phyloP scores from a whole-genome alignment of 2,888 invertebrate genomes.

The Pterobdella sp. region DNA sequence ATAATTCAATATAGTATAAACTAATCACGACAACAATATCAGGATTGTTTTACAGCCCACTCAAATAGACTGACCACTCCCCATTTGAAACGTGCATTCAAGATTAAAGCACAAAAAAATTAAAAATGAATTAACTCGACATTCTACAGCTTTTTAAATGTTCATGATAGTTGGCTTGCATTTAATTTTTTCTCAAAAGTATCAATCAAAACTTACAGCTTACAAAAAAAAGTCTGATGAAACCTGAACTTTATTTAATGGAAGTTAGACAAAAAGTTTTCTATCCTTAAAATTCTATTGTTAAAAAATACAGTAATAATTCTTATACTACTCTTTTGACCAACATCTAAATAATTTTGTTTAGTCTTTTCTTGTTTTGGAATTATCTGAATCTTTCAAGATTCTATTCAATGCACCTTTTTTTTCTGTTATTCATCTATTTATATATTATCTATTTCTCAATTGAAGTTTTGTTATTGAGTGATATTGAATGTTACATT shows the following conservation, averaged over 20 bases:
- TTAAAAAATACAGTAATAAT: not conserved
- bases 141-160: too few species aligned
- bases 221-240: not conserved
- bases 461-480: not conserved
- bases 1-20: not conserved
- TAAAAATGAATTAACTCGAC: too few species aligned
- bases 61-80: not conserved
- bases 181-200: too few species aligned
- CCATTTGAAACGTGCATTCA: not conserved
- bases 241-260: not conserved
- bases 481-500: too few species aligned
- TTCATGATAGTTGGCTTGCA: too few species aligned
- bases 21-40: not conserved
- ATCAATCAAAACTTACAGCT: too few species aligned
- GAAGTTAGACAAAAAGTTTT: not conserved
- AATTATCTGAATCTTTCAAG: not conserved
- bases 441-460: not conserved
- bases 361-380: not conserved
- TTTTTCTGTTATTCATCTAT: not conserved
- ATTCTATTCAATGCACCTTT: too few species aligned
- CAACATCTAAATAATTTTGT: not conserved
- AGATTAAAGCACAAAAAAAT: too few species aligned
- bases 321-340: not conserved
- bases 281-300: not conserved
- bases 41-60: slow-evolving; percentile 14